Evolutionary conservation across 2,888 invertebrate species (phyloP).

Genomic region (Choristoneura rosaceana): DNA sequence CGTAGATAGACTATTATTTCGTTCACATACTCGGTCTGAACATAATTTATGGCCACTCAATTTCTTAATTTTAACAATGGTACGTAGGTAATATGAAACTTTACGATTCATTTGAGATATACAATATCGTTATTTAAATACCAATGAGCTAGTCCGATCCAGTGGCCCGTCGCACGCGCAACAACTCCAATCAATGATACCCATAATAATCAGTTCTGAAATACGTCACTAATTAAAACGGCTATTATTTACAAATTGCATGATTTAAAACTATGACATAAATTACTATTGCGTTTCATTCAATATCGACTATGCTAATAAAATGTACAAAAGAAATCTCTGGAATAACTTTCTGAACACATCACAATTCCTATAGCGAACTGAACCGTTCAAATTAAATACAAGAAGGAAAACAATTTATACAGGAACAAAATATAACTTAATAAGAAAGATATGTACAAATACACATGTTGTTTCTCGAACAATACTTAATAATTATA

Average conservation of each 20-base stretch:
- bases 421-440: constrained; percentile 84
- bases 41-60: constrained; percentile 80
- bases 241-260: constrained; percentile 79
- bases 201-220: constrained; percentile 56
- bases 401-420: constrained; percentile 66
- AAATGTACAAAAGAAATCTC: constrained; percentile 76
- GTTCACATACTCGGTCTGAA: constrained; percentile 62
- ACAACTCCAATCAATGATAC: constrained; percentile 50
- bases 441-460: constrained; percentile 76
- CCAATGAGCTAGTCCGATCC: constrained; percentile 56
- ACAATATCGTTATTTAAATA: constrained; percentile 40
- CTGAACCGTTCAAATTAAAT: constrained; percentile 59
- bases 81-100: constrained; percentile 66
- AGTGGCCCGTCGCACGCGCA: constrained; percentile 57
- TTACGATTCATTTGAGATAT: constrained; percentile 42
- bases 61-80: constrained; percentile 77
- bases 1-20: constrained; percentile 39
- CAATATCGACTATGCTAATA: constrained; percentile 77
- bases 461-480: constrained; percentile 78
- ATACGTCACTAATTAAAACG: constrained; percentile 63
- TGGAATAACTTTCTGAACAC: constrained; percentile 75
- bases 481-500: constrained; percentile 72
- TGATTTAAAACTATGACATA: constrained; percentile 79
- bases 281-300: constrained; percentile 85
- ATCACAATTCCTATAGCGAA: constrained; percentile 81